Base-by-base conservation (phyloP, 2,113 vertebrate genomes). In the Anthoscopus minutus region DNA sequence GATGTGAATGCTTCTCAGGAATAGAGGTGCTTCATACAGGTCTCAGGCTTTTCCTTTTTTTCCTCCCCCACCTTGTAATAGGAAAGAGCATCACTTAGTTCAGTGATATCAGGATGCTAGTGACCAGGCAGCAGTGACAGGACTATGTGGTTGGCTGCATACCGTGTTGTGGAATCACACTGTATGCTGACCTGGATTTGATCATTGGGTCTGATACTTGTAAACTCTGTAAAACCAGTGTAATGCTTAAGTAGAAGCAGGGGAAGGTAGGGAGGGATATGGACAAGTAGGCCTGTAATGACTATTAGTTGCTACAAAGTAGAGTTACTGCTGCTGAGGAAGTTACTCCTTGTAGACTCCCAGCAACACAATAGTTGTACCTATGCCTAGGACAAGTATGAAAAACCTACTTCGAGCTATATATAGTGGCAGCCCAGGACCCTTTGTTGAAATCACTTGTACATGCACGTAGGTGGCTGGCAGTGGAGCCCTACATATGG, bases 81-180 rank as follows among this genome's bases (percentile, higher is more conserved):
- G 45, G 48, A 28, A 28, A n/a, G 64, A 51, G 10, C 47, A 11
- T 2, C 18, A 30, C 0, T 8, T 16, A 37, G 57, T 31, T 64
- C 48, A 20, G 53, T n/a, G 48, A 4, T 12, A 13, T 0, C 8
- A 21, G 73, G 47, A 35, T 61, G 30, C 16, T 28, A 27, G 86
- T 3, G 56, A 17, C 18, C 11, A 17, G 72, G 80, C 6, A 10
- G 67, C 81, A 40, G 40, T 6, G 18, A 64, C 62, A 35, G 67
- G 71, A 37, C 17, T 17, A 0, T 13, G 13, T 4, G 61, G 50
- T 33, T 57, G 38, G 40, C 53, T 72, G 61, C 15, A 9, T n/a
- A 48, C 50, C 0, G 0, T 3, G 2, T 15, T 9, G 3, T 0
- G 1, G 74, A 25, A 15, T 66, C 38, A 7, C 0, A 0, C 77